Evolutionary conservation across 2,888 invertebrate species (phyloP).

Genomic region (Pachydiplax longipennis): DNA sequence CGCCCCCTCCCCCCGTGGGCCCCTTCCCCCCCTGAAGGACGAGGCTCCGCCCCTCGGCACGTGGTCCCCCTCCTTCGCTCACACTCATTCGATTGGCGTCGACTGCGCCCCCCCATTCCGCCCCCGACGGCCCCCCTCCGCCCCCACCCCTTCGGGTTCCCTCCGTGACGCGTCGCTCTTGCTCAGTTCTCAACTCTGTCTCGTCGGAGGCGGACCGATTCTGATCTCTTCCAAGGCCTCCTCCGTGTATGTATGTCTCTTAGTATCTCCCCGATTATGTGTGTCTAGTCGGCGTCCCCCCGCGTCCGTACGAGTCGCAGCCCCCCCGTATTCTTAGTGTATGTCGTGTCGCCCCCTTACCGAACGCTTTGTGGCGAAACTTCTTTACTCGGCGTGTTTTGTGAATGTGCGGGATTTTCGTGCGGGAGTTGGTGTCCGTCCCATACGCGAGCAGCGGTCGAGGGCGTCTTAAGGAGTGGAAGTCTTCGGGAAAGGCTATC

Average conservation of each 20-base stretch:
- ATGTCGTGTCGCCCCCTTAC: neutral
- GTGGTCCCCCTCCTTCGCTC: conserved; percentile 30
- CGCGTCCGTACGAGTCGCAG: neutral
- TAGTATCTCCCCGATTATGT: neutral
- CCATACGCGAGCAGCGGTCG: neutral
- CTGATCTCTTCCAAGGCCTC: neutral
- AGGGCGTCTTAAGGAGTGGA: conserved; percentile 18
- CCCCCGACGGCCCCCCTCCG: neutral
- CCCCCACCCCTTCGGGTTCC: conserved; percentile 1
- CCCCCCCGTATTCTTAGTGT: neutral
- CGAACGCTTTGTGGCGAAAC: conserved; percentile 22
- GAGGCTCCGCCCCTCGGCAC: conserved; percentile 30
- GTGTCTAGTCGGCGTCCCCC: neutral
- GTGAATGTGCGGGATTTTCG: conserved; percentile 38
- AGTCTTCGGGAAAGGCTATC: conserved; percentile 19
- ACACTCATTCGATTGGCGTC: conserved; percentile 42
- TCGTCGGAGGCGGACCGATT: neutral
- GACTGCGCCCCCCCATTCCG: neutral
- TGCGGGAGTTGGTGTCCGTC: conserved; percentile 29
- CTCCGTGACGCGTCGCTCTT: conserved; percentile 21
- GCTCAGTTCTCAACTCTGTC: conserved; percentile 33
- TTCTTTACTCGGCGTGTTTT: conserved; percentile 14
- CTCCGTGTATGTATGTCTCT: conserved; percentile 14
- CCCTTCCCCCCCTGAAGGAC: neutral
- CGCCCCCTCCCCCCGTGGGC: neutral